Evolutionary conservation across 2,113 vertebrate genomes (phyloP).

Genomic region (Choloepus hoffmanni): DNA sequence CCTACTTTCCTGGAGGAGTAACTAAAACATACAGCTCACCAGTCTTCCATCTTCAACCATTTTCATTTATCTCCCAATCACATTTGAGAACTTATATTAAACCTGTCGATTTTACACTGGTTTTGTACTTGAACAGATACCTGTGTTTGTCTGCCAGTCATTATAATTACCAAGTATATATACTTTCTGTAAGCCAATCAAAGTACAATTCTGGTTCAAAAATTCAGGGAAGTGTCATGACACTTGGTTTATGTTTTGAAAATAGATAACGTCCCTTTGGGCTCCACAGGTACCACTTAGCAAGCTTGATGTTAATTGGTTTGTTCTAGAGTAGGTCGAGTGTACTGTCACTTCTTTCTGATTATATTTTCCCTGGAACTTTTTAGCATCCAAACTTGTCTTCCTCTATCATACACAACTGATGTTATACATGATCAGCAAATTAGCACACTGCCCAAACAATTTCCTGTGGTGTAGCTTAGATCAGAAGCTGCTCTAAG

Average conservation of each 20-base stretch:
- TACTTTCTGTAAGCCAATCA: not conserved
- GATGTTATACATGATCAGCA: slow-evolving; percentile 68
- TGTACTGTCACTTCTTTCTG: slow-evolving; percentile 60
- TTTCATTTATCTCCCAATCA: not conserved
- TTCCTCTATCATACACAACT: slow-evolving; percentile 66
- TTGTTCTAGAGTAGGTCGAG: slow-evolving; percentile 58
- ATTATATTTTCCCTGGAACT: slow-evolving; percentile 68
- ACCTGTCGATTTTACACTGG: not conserved
- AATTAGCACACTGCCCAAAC: slow-evolving; percentile 68
- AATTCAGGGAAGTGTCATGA: not conserved
- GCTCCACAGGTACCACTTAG: not conserved
- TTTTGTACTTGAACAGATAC: not conserved
- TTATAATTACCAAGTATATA: not conserved
- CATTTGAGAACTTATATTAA: not conserved
- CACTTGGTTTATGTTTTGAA: slow-evolving; percentile 37
- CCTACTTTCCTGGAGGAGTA: too few relatives aligned
- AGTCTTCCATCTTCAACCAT: too few relatives aligned
- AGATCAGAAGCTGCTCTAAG: slow-evolving; percentile 41
- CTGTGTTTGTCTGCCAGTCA: not conserved
- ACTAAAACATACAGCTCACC: too few relatives aligned
- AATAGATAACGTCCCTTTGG: not conserved
- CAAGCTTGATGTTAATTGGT: slow-evolving; percentile 61
- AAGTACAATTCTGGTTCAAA: slow-evolving; percentile 10
- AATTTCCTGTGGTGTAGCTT: slow-evolving; percentile 59
- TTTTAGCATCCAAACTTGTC: slow-evolving; percentile 69